Base-by-base conservation (phyloP, 2,888 invertebrate genomes). In the Atethmia centrago region DNA sequence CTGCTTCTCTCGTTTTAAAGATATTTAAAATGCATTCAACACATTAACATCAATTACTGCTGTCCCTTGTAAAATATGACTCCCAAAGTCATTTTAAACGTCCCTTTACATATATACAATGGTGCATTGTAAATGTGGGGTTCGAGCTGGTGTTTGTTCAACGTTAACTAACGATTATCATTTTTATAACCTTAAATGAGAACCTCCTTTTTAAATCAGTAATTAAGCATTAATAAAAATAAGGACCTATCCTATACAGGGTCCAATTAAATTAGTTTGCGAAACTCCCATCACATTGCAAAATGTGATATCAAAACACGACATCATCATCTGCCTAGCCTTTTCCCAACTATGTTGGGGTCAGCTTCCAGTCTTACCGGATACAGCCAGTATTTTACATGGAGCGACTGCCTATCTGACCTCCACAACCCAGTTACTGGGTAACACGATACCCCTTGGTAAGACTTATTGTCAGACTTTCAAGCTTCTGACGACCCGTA, bases 21-120 rank as follows among this genome's bases (percentile, higher is more conserved):
- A 16, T 59, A 64, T 58, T 79, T 47, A 71, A 61, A 81, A 83
- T 71, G 61, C 42, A 64, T 70, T 80, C 45, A 69, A 47, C 55
- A 55, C 62, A 31, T 21, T 31, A 49, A 42, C 53, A 31, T 67
- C 7, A 56, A 53, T 28, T 47, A 58, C 40, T n/a, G 36, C 55
- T 21, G 16, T 65, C 21, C 63, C 25, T 75, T 40, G 14, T 47
- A 51, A 66, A 71, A 66, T 56, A 56, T 51, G 45, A 40, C 5
- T 3, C 10, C 14, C 19, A 36, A 42, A 25, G 14, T n/a, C 45
- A 21, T 70, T 69, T 40, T 40, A 40, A 75, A 16, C 3, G 31
- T 28, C 21, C 21, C 5, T 16, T 66, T 51, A 56, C 51, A 68
- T 51, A 56, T 51, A 68, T 51, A 49, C 31, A 81, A 81, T n/a